A percentile compares a stretch with the other conserved stretches of the same genome.
phyloP scores from a whole-genome alignment of 2,888 invertebrate genomes.

The Stenodera caucasica region DNA sequence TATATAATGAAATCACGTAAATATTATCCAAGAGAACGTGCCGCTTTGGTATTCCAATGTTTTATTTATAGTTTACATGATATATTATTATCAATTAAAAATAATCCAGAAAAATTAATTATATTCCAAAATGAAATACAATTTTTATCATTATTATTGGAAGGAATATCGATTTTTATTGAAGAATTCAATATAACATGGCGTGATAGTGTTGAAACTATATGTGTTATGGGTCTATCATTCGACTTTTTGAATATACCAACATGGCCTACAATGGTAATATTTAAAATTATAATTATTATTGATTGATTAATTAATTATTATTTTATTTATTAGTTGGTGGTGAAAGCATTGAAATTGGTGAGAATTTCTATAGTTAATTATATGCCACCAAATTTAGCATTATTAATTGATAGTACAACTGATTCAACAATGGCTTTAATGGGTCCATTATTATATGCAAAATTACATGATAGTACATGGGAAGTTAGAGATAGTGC shows the following conservation, averaged over 20 bases:
- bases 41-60: constrained; percentile 65
- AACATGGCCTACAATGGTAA: constrained; percentile 59
- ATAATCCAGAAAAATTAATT: constrained; percentile 34
- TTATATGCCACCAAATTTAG: constrained; percentile 77
- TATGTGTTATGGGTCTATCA: constrained; percentile 63
- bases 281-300: background rate
- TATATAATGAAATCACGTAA: constrained; percentile 62
- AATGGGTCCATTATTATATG: constrained; percentile 68
- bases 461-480: constrained; percentile 69
- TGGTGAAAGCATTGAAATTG: constrained; percentile 70
- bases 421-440: constrained; percentile 65
- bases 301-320: background rate
- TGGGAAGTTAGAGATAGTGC: constrained; percentile 83
- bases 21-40: constrained; percentile 63
- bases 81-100: constrained; percentile 49
- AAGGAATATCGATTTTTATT: constrained; percentile 66
- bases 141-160: constrained; percentile 67
- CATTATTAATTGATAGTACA: constrained; percentile 68
- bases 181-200: constrained; percentile 73
- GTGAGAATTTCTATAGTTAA: constrained; percentile 71
- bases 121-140: constrained; percentile 45
- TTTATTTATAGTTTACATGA: constrained; percentile 65
- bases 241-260: constrained; percentile 60
- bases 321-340: constrained; percentile 59
- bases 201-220: constrained; percentile 76